A percentile compares a stretch with the other conserved stretches of the same genome.
phyloP scores from a whole-genome alignment of 2,113 vertebrate genomes.

The Pampusana beccarii region DNA sequence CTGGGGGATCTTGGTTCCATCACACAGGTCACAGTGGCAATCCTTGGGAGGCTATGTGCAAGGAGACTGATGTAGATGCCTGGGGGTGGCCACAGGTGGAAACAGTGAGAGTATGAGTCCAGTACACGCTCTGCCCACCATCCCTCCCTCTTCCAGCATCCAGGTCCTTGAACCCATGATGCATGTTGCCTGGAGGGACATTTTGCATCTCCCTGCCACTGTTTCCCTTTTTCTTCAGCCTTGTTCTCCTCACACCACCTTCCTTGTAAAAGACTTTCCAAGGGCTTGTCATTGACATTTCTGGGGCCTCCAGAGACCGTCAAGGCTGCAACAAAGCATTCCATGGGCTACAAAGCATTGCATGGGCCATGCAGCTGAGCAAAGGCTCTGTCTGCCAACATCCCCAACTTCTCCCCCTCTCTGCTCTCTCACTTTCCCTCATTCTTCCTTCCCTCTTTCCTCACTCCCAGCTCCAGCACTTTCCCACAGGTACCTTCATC shows the following conservation, averaged over 20 bases:
- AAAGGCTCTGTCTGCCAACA: neutral
- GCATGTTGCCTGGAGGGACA: neutral
- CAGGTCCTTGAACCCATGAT: neutral
- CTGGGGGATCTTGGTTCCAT: neutral
- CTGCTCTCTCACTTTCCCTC: neutral
- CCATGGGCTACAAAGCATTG: neutral
- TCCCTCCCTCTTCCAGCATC: neutral
- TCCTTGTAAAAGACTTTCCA: neutral
- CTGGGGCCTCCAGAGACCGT: neutral
- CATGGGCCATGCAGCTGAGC: neutral
- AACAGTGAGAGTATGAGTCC: fast-evolving
- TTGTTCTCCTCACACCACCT: neutral
- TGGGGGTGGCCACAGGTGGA: neutral
- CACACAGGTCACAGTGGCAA: neutral
- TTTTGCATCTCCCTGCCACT: neutral
- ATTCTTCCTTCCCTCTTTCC: neutral
- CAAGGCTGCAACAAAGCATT: neutral
- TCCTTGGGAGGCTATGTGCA: neutral
- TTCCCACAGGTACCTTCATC: neutral
- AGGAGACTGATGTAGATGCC: neutral
- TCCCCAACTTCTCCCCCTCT: neutral
- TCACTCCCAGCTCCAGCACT: neutral
- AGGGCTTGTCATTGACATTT: neutral
- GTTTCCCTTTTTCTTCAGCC: neutral
- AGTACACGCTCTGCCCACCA: neutral